Conservation (phyloP, 2,888 invertebrate species). For the Rotaria magnacalcarata region DNA sequence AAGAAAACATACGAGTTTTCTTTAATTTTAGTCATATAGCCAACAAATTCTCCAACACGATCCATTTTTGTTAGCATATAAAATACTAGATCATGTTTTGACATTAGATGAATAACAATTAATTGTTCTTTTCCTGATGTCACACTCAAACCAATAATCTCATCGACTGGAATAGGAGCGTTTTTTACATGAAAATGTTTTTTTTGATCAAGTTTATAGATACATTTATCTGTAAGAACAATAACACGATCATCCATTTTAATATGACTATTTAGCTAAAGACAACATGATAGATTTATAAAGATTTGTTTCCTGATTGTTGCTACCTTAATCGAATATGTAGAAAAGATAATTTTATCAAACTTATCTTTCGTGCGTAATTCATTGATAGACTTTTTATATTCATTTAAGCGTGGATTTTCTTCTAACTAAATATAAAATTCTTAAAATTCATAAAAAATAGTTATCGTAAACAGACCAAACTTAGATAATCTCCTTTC, state of each 20-base stretch:
- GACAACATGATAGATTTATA: not conserved
- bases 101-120: not conserved
- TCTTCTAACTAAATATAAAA: constrained; percentile 38
- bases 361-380: constrained; percentile 38
- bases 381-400: constrained; percentile 36
- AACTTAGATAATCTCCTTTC: constrained; percentile 76
- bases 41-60: constrained; percentile 22
- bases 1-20: not conserved
- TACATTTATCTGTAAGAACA: constrained; percentile 74
- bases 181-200: constrained; percentile 70
- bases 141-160: constrained; percentile 32
- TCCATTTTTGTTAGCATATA: constrained; percentile 1
- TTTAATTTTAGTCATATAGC: not conserved
- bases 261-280: constrained; percentile 68
- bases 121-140: constrained; percentile 18
- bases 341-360: constrained; percentile 28
- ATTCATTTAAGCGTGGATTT: constrained; percentile 33
- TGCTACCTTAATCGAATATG: constrained; percentile 36
- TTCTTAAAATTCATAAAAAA: not conserved
- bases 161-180: not conserved
- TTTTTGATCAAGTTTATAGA: constrained; percentile 79
- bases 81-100: not conserved
- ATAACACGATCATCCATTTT: constrained; percentile 80
- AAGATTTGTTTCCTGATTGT: not conserved
- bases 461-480: constrained; percentile 53